Evolutionary conservation across 1,140 invertebrate species (phyloP).

Genomic region (Pogonomyrmex californicus): DNA sequence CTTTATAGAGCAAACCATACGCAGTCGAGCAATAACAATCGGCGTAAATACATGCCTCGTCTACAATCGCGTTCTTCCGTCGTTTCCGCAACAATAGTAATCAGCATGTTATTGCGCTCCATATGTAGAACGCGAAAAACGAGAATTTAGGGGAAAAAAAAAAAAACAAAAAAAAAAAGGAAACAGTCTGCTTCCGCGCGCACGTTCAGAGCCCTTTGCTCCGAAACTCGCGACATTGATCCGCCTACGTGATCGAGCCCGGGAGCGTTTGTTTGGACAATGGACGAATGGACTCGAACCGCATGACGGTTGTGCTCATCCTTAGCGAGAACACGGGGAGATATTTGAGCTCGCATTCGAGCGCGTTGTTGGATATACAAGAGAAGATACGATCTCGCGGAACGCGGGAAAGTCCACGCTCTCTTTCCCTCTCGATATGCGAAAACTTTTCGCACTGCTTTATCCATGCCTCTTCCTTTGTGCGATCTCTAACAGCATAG

Average conservation of each 20-base stretch:
- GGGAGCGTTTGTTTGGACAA: constrained; percentile 51
- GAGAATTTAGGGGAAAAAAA: constrained; percentile 5
- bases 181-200: neutral
- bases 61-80: constrained; percentile 2
- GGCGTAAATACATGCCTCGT: constrained; percentile 26
- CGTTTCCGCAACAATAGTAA: neutral
- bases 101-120: neutral
- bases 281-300: constrained; percentile 42
- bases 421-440: constrained; percentile 34
- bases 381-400: constrained; percentile 24
- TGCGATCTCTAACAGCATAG: constrained; percentile 36
- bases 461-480: constrained; percentile 52
- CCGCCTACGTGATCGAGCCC: constrained; percentile 8
- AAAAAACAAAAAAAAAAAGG: neutral
- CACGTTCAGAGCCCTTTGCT: neutral
- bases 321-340: constrained; percentile 33
- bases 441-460: constrained; percentile 58
- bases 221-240: constrained; percentile 57
- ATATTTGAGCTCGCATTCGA: constrained; percentile 36
- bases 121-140: neutral
- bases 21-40: constrained; percentile 8
- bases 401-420: neutral
- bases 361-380: constrained; percentile 27
- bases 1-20: neutral
- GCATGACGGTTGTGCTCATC: neutral